Percentiles rank a stretch among this genome's conserved stretches.
These are phyloP conservation scores for Dendronephthya gigantea DNA, from an alignment of 64 coral and sea anemone species.

Conservation along the genomic window DNA sequence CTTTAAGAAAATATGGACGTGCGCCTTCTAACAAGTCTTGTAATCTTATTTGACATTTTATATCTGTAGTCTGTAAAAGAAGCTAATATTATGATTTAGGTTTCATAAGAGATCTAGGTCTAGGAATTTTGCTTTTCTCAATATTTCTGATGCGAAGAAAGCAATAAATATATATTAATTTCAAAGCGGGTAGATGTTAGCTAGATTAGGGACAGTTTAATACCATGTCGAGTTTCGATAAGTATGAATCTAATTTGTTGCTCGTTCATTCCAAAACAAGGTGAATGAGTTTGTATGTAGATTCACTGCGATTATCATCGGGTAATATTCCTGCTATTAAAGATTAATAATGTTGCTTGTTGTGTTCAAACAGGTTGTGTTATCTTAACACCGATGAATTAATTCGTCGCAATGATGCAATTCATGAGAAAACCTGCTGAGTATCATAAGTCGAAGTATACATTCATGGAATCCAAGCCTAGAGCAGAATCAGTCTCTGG, in stretches of 20 bases:
- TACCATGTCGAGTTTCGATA: too few relatives aligned
- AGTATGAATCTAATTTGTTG: neutral
- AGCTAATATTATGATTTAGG: neutral
- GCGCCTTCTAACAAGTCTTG: neutral
- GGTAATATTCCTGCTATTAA: neutral
- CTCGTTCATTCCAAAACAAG: neutral
- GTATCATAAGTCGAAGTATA: neutral
- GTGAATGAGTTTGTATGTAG: neutral
- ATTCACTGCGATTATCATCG: neutral
- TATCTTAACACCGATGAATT: neutral
- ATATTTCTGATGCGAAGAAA: neutral
- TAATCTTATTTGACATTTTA: neutral
- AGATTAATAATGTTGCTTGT: too few relatives aligned
- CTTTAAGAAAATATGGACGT: neutral
- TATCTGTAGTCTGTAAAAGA: neutral
- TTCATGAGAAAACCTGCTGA: neutral
- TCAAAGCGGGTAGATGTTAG: neutral
- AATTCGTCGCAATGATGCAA: neutral
- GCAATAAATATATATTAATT: neutral
- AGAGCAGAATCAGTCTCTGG: neutral
- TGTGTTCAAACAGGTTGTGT: neutral
- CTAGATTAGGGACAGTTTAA: too few relatives aligned
- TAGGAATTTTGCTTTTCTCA: neutral
- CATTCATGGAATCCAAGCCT: neutral
- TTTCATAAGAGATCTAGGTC: neutral